phyloP scores from a whole-genome alignment of 2,888 invertebrate species.

The Epistrophe eligans region DNA sequence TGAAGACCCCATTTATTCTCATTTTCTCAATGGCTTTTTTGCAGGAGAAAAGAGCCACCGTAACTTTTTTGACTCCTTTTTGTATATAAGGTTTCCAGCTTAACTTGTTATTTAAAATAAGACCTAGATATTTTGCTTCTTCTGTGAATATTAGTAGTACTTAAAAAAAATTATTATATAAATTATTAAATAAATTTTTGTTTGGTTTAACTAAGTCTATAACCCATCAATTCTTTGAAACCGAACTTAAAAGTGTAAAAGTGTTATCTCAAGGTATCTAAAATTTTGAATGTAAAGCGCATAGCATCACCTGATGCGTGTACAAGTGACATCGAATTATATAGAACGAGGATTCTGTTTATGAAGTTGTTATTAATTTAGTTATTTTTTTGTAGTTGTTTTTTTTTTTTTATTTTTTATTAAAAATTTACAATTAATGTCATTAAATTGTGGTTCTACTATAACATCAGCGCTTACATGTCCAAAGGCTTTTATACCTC shows the following conservation, averaged over 20 bases:
- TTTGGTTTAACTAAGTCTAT: not conserved
- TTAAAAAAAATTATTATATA: no score
- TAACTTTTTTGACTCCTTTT: no score
- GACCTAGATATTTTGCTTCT: no score
- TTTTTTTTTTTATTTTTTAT: not conserved
- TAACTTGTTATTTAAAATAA: no score
- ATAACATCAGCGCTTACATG: not conserved
- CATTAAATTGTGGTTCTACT: conserved; percentile 14
- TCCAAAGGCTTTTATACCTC: conserved; percentile 30
- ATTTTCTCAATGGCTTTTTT: no score
- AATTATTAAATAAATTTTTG: no score
- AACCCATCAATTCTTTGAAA: not conserved
- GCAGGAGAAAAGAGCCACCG: no score
- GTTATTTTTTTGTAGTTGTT: not conserved
- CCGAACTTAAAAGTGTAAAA: not conserved
- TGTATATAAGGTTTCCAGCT: no score
- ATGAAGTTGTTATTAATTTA: not conserved
- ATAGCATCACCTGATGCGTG: conserved; percentile 55
- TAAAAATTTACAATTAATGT: conserved; percentile 44
- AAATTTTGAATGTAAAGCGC: conserved; percentile 6
- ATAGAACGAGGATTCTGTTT: conserved; percentile 54
- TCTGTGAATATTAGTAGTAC: no score
- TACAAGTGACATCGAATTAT: conserved; percentile 61
- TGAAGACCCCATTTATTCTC: no score
- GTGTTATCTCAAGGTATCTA: not conserved